Evolutionary conservation across 2,113 vertebrate genomes (phyloP).

Genomic region (Enhydra lutris): DNA sequence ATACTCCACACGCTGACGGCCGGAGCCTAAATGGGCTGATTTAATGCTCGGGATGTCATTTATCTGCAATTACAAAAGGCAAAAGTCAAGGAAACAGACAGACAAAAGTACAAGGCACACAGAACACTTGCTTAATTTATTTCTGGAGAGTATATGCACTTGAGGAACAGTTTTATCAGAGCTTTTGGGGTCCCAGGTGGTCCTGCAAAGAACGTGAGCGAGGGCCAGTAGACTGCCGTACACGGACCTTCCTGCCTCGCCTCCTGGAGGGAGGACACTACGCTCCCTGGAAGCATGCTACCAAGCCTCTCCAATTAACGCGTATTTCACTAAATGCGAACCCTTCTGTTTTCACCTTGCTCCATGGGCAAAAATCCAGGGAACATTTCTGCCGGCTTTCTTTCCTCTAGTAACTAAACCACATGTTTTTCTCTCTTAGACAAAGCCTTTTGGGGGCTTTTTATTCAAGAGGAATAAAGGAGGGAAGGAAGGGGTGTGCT

Average conservation of each 20-base stretch:
- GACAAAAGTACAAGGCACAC: background rate
- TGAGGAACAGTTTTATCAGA: background rate
- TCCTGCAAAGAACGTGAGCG: too few relatives aligned
- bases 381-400: background rate
- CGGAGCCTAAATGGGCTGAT: background rate
- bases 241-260: background rate
- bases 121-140: background rate
- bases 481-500: background rate
- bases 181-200: background rate
- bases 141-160: background rate
- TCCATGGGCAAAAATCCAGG: constrained; percentile 8
- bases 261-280: background rate
- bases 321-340: background rate
- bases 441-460: background rate
- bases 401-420: background rate
- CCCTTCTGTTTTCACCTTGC: background rate
- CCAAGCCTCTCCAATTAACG: background rate
- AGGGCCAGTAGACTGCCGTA: rapidly evolving
- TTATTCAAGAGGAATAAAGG: background rate
- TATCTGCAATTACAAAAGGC: background rate
- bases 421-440: background rate
- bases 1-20: rapidly evolving
- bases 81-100: background rate
- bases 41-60: too few relatives aligned
- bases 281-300: rapidly evolving